Conservation (phyloP, 2,888 invertebrate genomes). For the Abrostola tripartita region DNA sequence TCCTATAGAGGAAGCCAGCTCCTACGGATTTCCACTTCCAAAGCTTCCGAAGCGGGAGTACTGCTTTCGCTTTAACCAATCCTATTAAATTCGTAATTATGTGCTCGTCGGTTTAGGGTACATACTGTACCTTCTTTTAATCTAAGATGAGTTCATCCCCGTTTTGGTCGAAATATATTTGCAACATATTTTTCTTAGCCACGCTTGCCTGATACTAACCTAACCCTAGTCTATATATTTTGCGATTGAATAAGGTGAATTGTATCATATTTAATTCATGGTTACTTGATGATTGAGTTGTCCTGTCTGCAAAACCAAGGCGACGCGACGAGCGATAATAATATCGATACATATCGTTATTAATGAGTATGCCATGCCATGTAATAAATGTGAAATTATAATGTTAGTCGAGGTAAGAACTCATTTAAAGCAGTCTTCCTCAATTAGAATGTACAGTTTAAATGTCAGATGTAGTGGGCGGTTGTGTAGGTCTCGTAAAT, state of each 20-base stretch:
- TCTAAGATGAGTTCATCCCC: too few relatives aligned
- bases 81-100: too few relatives aligned
- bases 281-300: constrained; percentile 32
- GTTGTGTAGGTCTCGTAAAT: constrained; percentile 10
- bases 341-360: constrained; percentile 13
- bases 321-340: constrained; percentile 17
- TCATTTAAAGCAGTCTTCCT: constrained; percentile 6
- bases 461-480: constrained; percentile 40
- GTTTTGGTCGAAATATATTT: too few relatives aligned
- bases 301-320: constrained; percentile 34
- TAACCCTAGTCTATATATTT: neutral
- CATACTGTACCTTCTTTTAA: too few relatives aligned
- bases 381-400: constrained; percentile 15
- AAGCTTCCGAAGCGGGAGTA: too few relatives aligned
- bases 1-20: too few relatives aligned
- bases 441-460: constrained; percentile 22
- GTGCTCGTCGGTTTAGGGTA: too few relatives aligned
- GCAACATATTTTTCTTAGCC: too few relatives aligned
- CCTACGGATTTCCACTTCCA: too few relatives aligned
- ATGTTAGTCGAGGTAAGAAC: constrained; percentile 11
- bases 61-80: too few relatives aligned
- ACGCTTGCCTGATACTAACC: too few relatives aligned
- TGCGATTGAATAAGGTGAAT: neutral
- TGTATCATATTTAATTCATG: constrained; percentile 1
- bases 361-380: constrained; percentile 5